Percentiles rank a stretch among this genome's conserved stretches.
Evolutionary conservation across 2,888 invertebrate genomes (phyloP).

Genomic region (Pardosa pseudoannulata): DNA sequence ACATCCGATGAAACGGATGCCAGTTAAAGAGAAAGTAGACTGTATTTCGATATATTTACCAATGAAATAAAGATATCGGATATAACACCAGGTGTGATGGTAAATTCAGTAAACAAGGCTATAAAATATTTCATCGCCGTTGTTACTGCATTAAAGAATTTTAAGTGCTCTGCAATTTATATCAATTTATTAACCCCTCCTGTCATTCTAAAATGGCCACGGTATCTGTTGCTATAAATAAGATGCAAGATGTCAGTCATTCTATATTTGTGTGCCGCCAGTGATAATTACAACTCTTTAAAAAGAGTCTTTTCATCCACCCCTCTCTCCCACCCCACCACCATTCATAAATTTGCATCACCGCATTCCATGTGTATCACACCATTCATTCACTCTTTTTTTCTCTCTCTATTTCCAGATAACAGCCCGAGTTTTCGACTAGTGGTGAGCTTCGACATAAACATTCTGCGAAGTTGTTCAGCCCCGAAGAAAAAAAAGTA

Average conservation of each 20-base stretch:
- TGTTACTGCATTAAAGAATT: too few relatives aligned
- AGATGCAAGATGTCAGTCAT: neutral
- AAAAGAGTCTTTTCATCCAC: neutral
- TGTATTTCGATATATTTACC: too few relatives aligned
- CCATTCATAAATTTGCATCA: slow-evolving; percentile 14
- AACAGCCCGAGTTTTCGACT: neutral
- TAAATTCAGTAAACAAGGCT: too few relatives aligned
- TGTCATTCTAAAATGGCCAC: too few relatives aligned
- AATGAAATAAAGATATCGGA: too few relatives aligned
- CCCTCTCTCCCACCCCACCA: neutral
- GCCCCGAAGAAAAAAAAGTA: slow-evolving; percentile 14
- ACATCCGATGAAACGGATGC: too few relatives aligned
- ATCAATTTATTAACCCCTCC: too few relatives aligned
- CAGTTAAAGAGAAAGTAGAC: too few relatives aligned
- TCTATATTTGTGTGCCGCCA: neutral
- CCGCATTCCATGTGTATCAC: slow-evolving; percentile 9
- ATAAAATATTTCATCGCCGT: too few relatives aligned
- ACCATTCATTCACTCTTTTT: neutral
- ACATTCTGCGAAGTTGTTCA: slow-evolving; percentile 22
- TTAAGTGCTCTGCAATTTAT: too few relatives aligned
- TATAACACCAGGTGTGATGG: too few relatives aligned
- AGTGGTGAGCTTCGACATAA: slow-evolving; percentile 21
- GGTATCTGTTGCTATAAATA: neutral
- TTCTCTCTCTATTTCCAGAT: neutral
- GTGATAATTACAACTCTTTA: slow-evolving; percentile 8